Evolutionary conservation across 2,113 vertebrate genomes (phyloP).

Genomic region (Macrotis lagotis): DNA sequence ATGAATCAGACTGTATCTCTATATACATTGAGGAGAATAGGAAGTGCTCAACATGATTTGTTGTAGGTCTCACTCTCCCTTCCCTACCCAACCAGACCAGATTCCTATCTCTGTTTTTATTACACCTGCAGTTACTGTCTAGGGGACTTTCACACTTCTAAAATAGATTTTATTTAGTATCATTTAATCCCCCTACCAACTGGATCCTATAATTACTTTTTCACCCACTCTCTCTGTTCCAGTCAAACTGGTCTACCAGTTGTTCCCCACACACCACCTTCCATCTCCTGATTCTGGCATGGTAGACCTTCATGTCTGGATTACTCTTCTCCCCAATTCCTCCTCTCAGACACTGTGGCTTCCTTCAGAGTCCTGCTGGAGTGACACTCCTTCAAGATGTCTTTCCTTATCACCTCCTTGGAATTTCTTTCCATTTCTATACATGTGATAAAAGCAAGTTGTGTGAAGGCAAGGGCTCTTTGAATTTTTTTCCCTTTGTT

Average conservation of each 20-base stretch:
- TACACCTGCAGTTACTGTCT: background rate
- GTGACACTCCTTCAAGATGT: background rate
- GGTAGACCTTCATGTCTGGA: background rate
- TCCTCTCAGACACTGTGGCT: background rate
- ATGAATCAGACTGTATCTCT: background rate
- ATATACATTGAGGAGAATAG: background rate
- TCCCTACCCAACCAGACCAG: background rate
- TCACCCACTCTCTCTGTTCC: background rate
- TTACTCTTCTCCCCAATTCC: background rate
- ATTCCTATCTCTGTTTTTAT: background rate
- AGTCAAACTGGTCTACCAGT: background rate
- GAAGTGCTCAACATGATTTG: background rate
- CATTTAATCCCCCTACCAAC: background rate
- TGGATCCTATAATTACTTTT: background rate
- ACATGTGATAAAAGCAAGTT: background rate
- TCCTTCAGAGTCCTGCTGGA: background rate
- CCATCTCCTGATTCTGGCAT: background rate
- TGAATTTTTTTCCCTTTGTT: background rate
- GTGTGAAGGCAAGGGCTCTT: background rate
- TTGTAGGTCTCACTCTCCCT: background rate
- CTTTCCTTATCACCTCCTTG: background rate
- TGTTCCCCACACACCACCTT: background rate
- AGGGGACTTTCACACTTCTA: background rate
- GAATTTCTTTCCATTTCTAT: background rate
- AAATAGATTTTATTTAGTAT: background rate